Evolutionary conservation across 2,888 invertebrate genomes (phyloP), one percentile per base, ranked within the genome.

Genomic region (Prosapia bicincta): DNA sequence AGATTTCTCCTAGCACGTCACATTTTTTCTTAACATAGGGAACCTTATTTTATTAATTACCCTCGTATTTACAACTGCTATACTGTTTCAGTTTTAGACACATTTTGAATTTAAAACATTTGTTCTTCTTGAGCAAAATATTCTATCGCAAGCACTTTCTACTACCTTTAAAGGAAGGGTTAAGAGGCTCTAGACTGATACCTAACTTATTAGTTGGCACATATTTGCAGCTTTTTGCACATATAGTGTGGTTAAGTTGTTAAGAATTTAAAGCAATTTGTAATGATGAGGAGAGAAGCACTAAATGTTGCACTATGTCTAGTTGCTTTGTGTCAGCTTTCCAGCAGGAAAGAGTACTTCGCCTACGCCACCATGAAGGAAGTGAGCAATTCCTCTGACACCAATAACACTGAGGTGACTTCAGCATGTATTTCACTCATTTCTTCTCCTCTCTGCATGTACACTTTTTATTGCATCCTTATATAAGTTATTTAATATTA

Each of bases 271-370:
- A 20, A 54, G n/a, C 20, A 20, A 20, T 20, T n/a, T 20, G 3
- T 6, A 13, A 54, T 54, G 20, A 54, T 20, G 54, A 54, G 54
- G 54, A 54, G 20, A 20, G 54, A 20, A 30, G 30, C 30, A 68
- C 68, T 26, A 68, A 54, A 30, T 65, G 70, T 7, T 9, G 38
- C 26, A 71, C 43, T 71, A 76, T 68, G 69, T 28, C 54, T 76
- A 69, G 76, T 66, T 76, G 70, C 76, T 75, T 71, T 75, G 54
- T 75, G 68, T 71, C 71, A 75, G 74, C 74, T 74, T 74, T 74
- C 74, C 26, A 54, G 20, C 54, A 54, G 54, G 54, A 54, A 54
- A 54, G 54, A 54, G 54, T 54, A n/a, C 54, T 10, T 20, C 54
- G 54, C 54, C 54, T 54, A n/a, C 2, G 13, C 20, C 20, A 20